Conservation (phyloP, 2,797 vertebrate species). For the Crocodylus rhombifer region DNA sequence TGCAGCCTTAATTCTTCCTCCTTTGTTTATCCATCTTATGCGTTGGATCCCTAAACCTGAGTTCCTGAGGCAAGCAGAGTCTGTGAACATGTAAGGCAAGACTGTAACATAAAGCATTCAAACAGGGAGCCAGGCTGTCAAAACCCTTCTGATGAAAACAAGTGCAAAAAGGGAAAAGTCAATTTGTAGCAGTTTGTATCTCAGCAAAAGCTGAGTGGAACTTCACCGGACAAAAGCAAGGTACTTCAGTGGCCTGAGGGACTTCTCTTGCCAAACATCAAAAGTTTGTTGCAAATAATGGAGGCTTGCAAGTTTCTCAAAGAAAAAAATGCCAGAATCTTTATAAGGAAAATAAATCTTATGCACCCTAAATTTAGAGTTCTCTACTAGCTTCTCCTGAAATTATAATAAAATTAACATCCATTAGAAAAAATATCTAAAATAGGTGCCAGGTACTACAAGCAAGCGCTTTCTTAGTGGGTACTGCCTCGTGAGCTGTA, state of each 20-base stretch:
- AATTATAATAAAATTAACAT: too few species aligned
- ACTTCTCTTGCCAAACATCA: conserved; percentile 28
- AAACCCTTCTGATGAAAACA: background rate
- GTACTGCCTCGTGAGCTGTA: background rate
- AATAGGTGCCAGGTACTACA: background rate
- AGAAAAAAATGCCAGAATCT: conserved; percentile 29
- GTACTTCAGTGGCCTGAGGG: conserved; percentile 8
- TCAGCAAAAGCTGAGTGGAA: background rate
- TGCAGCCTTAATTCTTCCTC: background rate
- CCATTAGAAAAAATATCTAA: background rate
- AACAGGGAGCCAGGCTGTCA: too few species aligned
- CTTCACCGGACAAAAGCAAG: background rate
- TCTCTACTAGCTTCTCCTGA: background rate
- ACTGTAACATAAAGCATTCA: background rate
- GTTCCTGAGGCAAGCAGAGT: background rate
- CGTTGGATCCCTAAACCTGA: background rate
- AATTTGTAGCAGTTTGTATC: rapidly evolving
- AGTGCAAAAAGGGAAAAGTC: background rate
- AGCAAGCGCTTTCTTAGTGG: background rate
- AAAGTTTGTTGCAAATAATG: background rate
- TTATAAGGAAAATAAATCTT: background rate
- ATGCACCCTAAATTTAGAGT: background rate
- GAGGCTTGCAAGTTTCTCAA: conserved; percentile 52
- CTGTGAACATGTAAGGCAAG: background rate
- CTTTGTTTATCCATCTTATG: background rate